Base-by-base conservation (phyloP, 2,797 vertebrate genomes). In the Xerus rutilus region DNA sequence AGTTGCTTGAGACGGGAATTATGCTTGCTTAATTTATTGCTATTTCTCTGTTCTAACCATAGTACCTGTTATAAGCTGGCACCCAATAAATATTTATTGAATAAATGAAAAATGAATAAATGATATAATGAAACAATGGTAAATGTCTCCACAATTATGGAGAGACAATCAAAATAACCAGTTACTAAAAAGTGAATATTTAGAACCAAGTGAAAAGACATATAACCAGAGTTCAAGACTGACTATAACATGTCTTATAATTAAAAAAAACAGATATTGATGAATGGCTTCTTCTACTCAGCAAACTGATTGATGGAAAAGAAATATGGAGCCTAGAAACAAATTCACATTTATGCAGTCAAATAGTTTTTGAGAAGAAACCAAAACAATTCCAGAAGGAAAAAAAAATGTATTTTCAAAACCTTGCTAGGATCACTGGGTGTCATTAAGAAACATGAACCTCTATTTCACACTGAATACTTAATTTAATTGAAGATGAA, bases 71-170 rank as follows among this genome's bases (percentile, higher is more conserved):
- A 88, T 9, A 83, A 83, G n/a, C 12, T 85, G n/a, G 39, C 25
- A 82, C 82, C 81, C n/a, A 92, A 79, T 81, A 82, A 85, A 87
- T 79, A 72, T 67, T 86, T 88, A 76, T 21, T 69, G 74, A 87
- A 79, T 77, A 39, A 67, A 59, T 21, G 5, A 54, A 65, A 25
- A 89, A 45, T 25, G 23, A 73, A 67, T 47, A 25, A 86, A 88
- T 39, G 23, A 86, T 49, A 64, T n/a, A 83, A 67, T 39, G 9
- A 87, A 79, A 76, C 20, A 82, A 86, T 28, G 67, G 39, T 21
- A 76, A 84, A 57, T 64, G 47, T 91, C 57, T 89, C 70, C 39
- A 52, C 52, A 94, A 93, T 21, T 72, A 39, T n/a, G n/a, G 35
- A 3, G 1, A 86, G 32, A 70, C 72, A 59, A 35, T 0, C 88